Base-by-base conservation (phyloP, 2,888 invertebrate genomes). In the Odontothrips loti region DNA sequence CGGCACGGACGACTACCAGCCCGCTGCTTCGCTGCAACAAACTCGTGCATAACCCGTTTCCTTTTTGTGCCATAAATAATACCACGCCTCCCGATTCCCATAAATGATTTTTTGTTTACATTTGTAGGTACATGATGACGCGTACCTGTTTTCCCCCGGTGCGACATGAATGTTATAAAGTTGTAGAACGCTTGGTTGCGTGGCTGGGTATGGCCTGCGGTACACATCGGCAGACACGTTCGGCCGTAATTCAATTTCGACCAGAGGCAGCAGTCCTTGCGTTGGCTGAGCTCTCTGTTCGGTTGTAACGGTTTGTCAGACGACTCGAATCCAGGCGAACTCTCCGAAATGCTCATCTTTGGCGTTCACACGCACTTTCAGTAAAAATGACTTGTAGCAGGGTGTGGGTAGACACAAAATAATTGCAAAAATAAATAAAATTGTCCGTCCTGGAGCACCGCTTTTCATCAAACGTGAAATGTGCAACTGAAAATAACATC, bases 71-170 rank as follows among this genome's bases (percentile, higher is more conserved):
- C 68, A 75, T 75, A 75, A 75, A 75, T 75, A 75, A 75, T 1
- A 6, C 27, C 27, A n/a, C n/a, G n/a, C 27, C 68, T 27, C 68
- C 68, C 27, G 68, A 75, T 75, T 75, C 27, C 68, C 68, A 75
- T 75, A 75, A 75, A 75, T 75, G 68, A 75, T 75, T 75, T 75
- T 75, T 75, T 75, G 68, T 75, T 75, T 75, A 75, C 68, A 75
- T 75, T 27, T 75, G 68, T 75, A 75, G 68, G 68, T 75, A 75
- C 68, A 75, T 12, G 68, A 75, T 75, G 68, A 75, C 68, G 68
- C 68, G 23, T 75, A 75, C 68, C 12, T 27, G 68, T 75, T 75
- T 75, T 43, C 34, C 34, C 34, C 34, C 58, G 58, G 58, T 58
- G 68, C 68, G 68, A 75, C 68, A 75, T 27, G 68, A 75, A 27